Evolutionary conservation across 2,888 invertebrate species (phyloP), one percentile per base, ranked within the genome.

Genomic region (Reticulitermes lucifugus): DNA sequence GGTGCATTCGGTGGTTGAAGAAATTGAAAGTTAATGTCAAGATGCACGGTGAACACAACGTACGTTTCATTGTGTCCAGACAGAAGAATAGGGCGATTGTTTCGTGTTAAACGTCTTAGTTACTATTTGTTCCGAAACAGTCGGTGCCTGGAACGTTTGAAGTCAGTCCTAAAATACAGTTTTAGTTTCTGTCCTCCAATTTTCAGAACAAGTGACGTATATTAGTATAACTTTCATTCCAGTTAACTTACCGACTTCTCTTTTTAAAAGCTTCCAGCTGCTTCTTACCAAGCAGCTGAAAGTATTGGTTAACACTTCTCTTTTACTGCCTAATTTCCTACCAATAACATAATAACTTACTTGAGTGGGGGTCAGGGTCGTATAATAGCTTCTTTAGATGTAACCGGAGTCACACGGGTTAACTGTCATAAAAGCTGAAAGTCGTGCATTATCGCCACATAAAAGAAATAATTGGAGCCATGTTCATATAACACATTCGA

Each of bases 361-460:
- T 18, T 55, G 18, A 55, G 18, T 55, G 55, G 14, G 18, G 18
- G 18, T 46, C 46, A 4, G 12, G 46, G 46, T 46, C 46, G 12
- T 46, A 6, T 46, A 46, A 9, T 46, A 46, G 4, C 18, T 14
- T 55, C 18, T 4, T 18, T 55, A 4, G 18, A 6, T 55, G 55
- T 9, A 55, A 55, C 18, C 55, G 14, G 55, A 41, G 46, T 73
- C 41, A 73, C 2, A 51, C n/a, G 22, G 41, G 51, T n/a, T 77
- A 77, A 46, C 18, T n/a, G 77, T 46, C 51, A 35, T 77, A 77
- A 77, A 77, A 77, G 22, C 51, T 77, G 22, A 21, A n/a, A 77
- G 22, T 46, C 35, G 5, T 10, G 75, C 41, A 73, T 77, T 46
- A 46, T 77, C 77, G 22, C 77, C 25, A n/a, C 10, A n/a, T 77